Conservation (phyloP, 2,888 invertebrate species). For the Lacanobia wlatinum region DNA sequence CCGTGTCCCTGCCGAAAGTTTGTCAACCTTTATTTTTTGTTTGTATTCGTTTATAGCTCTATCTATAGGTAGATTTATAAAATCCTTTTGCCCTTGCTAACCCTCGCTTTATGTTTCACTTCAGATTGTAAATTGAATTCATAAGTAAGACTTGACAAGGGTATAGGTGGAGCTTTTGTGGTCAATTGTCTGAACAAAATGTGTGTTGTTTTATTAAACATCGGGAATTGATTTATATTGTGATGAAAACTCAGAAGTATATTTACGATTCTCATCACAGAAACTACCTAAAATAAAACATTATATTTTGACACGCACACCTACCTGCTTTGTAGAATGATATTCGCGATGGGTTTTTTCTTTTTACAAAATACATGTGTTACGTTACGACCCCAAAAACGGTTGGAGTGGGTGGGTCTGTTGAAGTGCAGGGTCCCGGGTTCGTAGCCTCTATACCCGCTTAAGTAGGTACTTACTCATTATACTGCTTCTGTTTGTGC, state of each 20-base stretch:
- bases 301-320: slow-evolving; percentile 25
- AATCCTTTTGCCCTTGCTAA: slow-evolving; percentile 63
- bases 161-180: slow-evolving; percentile 48
- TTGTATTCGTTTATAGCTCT: slow-evolving; percentile 75
- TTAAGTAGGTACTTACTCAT: slow-evolving; percentile 25
- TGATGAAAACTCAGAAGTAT: slow-evolving; percentile 23
- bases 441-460: slow-evolving; percentile 27
- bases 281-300: slow-evolving; percentile 47
- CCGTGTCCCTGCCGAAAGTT: slow-evolving; percentile 89
- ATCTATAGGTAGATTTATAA: slow-evolving; percentile 58
- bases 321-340: slow-evolving; percentile 24
- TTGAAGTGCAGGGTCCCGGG: slow-evolving; percentile 45
- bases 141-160: slow-evolving; percentile 61
- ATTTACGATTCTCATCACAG: slow-evolving; percentile 37
- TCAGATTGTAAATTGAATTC: slow-evolving; percentile 62
- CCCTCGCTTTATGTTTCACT: slow-evolving; percentile 54
- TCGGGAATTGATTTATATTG: slow-evolving; percentile 25
- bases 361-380: neutral
- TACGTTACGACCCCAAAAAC: slow-evolving; percentile 13
- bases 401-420: slow-evolving; percentile 16
- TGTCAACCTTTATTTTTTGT: slow-evolving; percentile 90
- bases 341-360: slow-evolving; percentile 5
- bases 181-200: slow-evolving; percentile 43
- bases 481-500: slow-evolving; percentile 8
- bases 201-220: slow-evolving; percentile 46